Percentiles rank a stretch among this genome's conserved stretches.
These are phyloP conservation scores for Cyphomyrmex costatus DNA, from an alignment of 1,140 invertebrate species.

Conservation along the genomic window DNA sequence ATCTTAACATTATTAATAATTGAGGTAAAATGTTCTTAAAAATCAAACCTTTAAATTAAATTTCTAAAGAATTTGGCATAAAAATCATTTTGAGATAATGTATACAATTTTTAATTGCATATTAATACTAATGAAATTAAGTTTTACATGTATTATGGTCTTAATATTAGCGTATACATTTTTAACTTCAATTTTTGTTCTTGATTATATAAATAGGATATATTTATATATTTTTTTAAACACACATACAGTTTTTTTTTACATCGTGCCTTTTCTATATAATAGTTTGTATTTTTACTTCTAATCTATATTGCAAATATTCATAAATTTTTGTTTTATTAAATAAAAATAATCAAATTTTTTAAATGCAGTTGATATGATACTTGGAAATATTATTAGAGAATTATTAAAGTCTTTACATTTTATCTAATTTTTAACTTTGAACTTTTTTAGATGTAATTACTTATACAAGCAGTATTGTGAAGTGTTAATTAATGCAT, in stretches of 20 bases:
- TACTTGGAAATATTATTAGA: constrained; percentile 28
- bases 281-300: constrained; percentile 22
- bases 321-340: too few relatives aligned
- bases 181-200: constrained; percentile 28
- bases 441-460: constrained; percentile 18
- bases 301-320: not conserved
- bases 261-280: constrained; percentile 31
- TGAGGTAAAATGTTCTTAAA: too few relatives aligned
- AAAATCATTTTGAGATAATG: not conserved
- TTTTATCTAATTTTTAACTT: constrained; percentile 39
- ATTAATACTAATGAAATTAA: constrained; percentile 24
- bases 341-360: constrained; percentile 25
- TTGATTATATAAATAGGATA: not conserved
- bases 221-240: constrained; percentile 1
- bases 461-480: constrained; percentile 27
- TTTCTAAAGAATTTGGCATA: not conserved
- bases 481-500: constrained; percentile 7
- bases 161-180: constrained; percentile 27
- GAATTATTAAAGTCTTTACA: not conserved
- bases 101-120: constrained; percentile 14
- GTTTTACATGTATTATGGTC: not conserved
- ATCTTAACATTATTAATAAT: constrained; percentile 1
- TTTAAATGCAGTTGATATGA: constrained; percentile 8
- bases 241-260: constrained; percentile 39
- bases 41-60: not conserved